Percentiles rank a stretch among this genome's conserved stretches.
Conservation (phyloP, 2,113 vertebrate genomes). For the Pampusana beccarii region DNA sequence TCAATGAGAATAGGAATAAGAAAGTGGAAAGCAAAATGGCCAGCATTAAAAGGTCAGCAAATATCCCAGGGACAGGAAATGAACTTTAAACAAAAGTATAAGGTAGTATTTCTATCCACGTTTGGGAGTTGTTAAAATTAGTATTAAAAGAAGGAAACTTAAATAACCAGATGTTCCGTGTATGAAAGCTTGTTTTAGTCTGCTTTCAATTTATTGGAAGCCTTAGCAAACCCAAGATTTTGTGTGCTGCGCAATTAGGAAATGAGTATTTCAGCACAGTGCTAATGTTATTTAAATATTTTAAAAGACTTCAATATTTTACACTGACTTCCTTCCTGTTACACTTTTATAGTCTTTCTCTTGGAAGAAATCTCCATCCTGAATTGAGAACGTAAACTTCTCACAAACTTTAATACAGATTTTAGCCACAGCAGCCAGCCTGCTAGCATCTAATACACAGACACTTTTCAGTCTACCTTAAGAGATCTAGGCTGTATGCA, state of each 20-base stretch:
- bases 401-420: background rate
- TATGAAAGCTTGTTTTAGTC: constrained; percentile 53
- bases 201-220: constrained; percentile 67
- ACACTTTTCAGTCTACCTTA: background rate
- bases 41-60: constrained; percentile 74
- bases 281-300: constrained; percentile 65
- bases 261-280: constrained; percentile 65
- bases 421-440: background rate
- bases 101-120: constrained; percentile 71
- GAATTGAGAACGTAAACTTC: background rate
- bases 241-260: constrained; percentile 50
- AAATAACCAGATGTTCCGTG: constrained; percentile 70
- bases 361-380: constrained; percentile 23
- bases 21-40: constrained; percentile 74
- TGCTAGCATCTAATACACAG: background rate
- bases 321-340: constrained; percentile 48
- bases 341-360: constrained; percentile 12
- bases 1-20: constrained; percentile 75
- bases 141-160: constrained; percentile 66
- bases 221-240: constrained; percentile 38
- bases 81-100: constrained; percentile 79
- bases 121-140: constrained; percentile 76
- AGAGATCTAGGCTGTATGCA: background rate
- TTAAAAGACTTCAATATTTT: constrained; percentile 32
- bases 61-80: constrained; percentile 81